Evolutionary conservation across 2,113 vertebrate species (phyloP).

Genomic region (Gallinago jamesoni): DNA sequence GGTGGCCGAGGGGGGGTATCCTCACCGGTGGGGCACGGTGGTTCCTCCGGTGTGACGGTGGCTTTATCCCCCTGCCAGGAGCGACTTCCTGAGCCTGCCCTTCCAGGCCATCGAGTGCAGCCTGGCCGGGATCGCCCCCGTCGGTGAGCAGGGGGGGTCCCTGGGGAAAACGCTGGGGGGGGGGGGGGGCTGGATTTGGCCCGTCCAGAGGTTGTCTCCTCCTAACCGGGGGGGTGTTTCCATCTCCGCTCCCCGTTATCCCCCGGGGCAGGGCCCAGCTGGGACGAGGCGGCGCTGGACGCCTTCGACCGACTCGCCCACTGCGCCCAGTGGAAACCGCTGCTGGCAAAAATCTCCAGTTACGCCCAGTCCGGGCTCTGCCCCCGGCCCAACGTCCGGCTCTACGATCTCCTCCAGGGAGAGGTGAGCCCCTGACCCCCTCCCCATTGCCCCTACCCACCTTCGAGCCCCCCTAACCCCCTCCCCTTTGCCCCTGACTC

Average conservation of each 20-base stretch:
- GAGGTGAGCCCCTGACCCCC: constrained; percentile 64
- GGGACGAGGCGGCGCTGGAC: constrained; percentile 84
- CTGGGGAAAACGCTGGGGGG: no score
- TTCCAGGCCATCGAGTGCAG: constrained; percentile 94
- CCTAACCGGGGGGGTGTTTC: no score
- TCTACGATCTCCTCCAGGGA: constrained; percentile 71
- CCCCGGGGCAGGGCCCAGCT: constrained; percentile 66
- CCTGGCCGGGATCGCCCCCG: constrained; percentile 80
- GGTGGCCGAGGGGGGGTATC: accelerated
- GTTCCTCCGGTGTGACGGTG: accelerated
- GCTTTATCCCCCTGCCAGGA: constrained; percentile 67
- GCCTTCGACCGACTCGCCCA: constrained; percentile 82
- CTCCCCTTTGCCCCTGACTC: background rate
- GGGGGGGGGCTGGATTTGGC: no score
- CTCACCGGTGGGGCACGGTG: accelerated
- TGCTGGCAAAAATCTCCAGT: constrained; percentile 87
- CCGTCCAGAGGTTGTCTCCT: accelerated
- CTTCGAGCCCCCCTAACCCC: no score
- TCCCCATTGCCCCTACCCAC: no score
- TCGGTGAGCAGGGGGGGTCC: constrained; percentile 69
- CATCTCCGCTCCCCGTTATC: no score
- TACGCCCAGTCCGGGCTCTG: constrained; percentile 79
- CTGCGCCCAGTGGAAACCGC: constrained; percentile 84
- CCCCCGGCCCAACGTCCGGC: constrained; percentile 81
- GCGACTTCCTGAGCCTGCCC: constrained; percentile 92